Evolutionary conservation across 2,888 invertebrate genomes (phyloP).

Genomic region (Mimachlamys varia): DNA sequence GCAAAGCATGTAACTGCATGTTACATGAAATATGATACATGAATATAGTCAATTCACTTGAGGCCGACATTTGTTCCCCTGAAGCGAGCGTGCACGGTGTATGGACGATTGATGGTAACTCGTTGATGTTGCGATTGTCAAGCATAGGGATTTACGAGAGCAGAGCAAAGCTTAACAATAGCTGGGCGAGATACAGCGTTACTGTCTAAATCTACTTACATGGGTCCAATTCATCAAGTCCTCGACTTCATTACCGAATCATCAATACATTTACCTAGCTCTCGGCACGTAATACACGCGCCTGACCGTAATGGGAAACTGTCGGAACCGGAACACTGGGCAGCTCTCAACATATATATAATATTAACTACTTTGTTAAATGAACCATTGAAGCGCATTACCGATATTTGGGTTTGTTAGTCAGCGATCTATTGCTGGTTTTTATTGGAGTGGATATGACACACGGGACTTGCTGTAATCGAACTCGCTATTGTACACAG

Average conservation of each 20-base stretch:
- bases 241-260: neutral
- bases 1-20: neutral
- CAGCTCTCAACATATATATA: no score
- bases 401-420: neutral
- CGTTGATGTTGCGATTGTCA: neutral
- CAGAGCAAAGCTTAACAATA: neutral
- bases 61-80: neutral
- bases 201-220: neutral
- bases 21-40: neutral
- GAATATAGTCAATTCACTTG: neutral
- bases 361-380: neutral
- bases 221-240: neutral
- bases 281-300: neutral
- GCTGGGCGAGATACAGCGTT: neutral
- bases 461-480: neutral
- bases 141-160: slow-evolving; percentile 10
- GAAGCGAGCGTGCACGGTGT: neutral
- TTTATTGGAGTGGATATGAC: neutral
- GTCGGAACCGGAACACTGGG: neutral
- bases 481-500: neutral
- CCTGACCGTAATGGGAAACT: neutral
- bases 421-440: neutral
- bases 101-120: neutral
- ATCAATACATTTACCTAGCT: neutral
- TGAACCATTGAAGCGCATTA: neutral